These are phyloP conservation scores for Neoniphon sammara DNA, from an alignment of 2,797 vertebrate genomes.

Conservation along the genomic window DNA sequence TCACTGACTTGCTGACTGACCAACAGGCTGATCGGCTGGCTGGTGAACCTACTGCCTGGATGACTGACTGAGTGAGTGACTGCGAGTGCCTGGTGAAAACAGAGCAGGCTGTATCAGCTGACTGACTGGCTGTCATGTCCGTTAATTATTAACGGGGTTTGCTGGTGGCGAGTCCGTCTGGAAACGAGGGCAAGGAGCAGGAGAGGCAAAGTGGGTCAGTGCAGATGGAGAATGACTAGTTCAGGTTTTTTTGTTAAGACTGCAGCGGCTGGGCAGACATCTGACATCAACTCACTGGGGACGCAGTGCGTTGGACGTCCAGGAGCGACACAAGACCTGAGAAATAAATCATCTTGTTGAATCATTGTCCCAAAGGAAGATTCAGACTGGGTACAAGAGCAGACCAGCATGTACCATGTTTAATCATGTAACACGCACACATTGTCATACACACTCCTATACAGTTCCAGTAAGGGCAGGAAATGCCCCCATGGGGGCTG, in stretches of 20 bases:
- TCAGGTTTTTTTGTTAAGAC: constrained; percentile 30
- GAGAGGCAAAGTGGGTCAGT: constrained; percentile 52
- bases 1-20: background rate
- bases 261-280: constrained; percentile 27
- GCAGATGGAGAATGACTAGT: constrained; percentile 43
- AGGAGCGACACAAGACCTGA: background rate
- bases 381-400: background rate
- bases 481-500: constrained; percentile 3
- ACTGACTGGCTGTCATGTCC: constrained; percentile 64
- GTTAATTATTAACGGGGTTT: constrained; percentile 77
- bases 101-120: constrained; percentile 70
- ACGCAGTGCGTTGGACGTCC: background rate
- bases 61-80: constrained; percentile 27
- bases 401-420: background rate
- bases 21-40: constrained; percentile 3
- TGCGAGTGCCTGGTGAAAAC: constrained; percentile 63
- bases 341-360: background rate
- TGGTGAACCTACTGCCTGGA: constrained; percentile 41
- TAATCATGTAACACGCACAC: too few species aligned
- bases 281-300: constrained; percentile 45
- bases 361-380: background rate
- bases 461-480: too few species aligned
- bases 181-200: constrained; percentile 59
- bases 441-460: too few species aligned
- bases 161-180: constrained; percentile 40